Percentiles rank a stretch among this genome's conserved stretches.
Evolutionary conservation across 2,113 vertebrate species (phyloP).

Genomic region (Melanotaenia duboulayi): DNA sequence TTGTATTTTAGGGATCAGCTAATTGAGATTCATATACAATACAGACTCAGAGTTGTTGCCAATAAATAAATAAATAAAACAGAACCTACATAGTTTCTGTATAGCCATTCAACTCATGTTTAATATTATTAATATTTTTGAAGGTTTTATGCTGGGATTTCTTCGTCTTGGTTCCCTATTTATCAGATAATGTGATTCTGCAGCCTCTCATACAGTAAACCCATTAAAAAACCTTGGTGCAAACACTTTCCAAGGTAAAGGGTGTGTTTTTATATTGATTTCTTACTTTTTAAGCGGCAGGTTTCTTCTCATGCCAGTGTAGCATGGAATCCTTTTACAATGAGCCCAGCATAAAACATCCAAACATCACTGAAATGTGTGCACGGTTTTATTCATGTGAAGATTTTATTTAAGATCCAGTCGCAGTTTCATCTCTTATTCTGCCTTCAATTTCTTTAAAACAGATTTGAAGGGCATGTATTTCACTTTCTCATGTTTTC

Average conservation of each 20-base stretch:
- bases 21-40: neutral
- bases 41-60: constrained; percentile 3
- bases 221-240: no score
- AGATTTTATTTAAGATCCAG: neutral
- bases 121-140: neutral
- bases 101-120: neutral
- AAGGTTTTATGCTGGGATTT: no score
- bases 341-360: constrained; percentile 9
- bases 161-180: neutral
- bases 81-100: neutral
- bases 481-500: constrained; percentile 17
- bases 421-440: constrained; percentile 8
- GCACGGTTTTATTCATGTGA: neutral
- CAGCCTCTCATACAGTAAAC: neutral
- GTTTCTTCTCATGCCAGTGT: constrained; percentile 13
- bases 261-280: constrained; percentile 53
- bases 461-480: constrained; percentile 6
- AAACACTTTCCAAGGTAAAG: no score
- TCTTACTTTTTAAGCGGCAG: constrained; percentile 21
- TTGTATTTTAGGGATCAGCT: neutral
- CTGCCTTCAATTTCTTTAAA: neutral
- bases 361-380: neutral
- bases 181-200: constrained; percentile 1
- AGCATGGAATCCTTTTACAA: neutral
- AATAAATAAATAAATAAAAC: neutral